Evolutionary conservation across 1,140 invertebrate genomes (phyloP).

Genomic region (Drosophila truncata): DNA sequence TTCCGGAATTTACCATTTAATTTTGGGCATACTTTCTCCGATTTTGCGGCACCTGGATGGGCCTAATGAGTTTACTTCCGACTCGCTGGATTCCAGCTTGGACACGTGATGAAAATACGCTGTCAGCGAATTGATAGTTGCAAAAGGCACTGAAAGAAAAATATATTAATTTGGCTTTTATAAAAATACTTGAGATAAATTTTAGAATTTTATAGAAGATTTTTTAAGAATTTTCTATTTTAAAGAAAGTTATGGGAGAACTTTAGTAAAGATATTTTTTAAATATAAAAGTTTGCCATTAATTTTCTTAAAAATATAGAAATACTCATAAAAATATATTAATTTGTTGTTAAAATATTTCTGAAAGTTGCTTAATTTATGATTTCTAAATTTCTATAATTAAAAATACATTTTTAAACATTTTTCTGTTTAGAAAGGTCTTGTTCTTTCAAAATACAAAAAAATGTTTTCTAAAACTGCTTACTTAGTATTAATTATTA

Average conservation of each 20-base stretch:
- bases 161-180: background rate
- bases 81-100: constrained; percentile 13
- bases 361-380: too few relatives aligned
- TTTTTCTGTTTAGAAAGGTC: too few relatives aligned
- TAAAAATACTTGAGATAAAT: background rate
- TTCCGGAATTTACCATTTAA: constrained; percentile 5
- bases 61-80: constrained; percentile 37
- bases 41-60: constrained; percentile 27
- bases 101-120: constrained; percentile 64
- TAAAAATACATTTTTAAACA: too few relatives aligned
- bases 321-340: too few relatives aligned
- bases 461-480: too few relatives aligned
- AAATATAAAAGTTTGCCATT: too few relatives aligned
- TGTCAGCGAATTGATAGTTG: constrained; percentile 52
- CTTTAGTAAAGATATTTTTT: too few relatives aligned
- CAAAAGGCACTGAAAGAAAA: background rate
- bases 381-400: too few relatives aligned
- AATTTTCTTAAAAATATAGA: too few relatives aligned
- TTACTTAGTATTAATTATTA: too few relatives aligned
- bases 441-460: too few relatives aligned
- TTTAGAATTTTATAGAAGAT: background rate
- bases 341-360: too few relatives aligned
- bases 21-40: constrained; percentile 9
- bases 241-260: background rate
- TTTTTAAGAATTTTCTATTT: background rate